Evolutionary conservation across 2,797 vertebrate species (phyloP).

Genomic region (Cyclura pinguis): DNA sequence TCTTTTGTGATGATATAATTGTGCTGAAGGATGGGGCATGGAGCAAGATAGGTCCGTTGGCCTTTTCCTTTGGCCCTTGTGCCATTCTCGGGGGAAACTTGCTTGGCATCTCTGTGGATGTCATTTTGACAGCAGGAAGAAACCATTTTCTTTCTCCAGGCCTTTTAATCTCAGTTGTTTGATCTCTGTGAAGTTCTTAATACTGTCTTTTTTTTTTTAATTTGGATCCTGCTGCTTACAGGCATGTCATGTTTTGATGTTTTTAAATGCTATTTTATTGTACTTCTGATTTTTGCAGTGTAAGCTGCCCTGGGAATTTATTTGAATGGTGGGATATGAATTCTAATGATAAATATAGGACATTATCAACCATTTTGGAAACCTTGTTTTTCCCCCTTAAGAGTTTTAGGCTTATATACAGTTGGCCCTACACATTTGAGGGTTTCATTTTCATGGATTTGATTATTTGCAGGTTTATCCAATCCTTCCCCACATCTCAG

Average conservation of each 20-base stretch:
- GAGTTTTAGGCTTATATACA: not conserved
- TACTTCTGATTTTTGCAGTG: not conserved
- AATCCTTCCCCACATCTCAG: too few species aligned
- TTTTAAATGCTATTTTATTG: not conserved
- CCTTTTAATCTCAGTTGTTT: not conserved
- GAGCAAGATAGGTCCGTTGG: not conserved
- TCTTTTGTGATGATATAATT: not conserved
- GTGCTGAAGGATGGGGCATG: not conserved
- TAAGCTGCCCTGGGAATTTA: not conserved
- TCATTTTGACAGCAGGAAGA: not conserved
- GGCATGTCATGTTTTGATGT: not conserved
- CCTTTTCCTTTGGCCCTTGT: too few species aligned
- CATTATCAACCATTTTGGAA: not conserved
- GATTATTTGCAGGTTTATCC: too few species aligned
- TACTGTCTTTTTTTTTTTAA: not conserved
- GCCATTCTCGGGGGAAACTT: not conserved
- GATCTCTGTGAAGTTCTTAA: not conserved
- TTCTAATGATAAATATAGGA: not conserved
- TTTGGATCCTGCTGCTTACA: not conserved
- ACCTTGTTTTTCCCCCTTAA: too few species aligned
- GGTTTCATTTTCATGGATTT: too few species aligned
- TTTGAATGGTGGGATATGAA: not conserved
- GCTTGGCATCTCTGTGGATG: not conserved
- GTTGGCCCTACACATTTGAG: too few species aligned
- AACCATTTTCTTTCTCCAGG: not conserved